These are phyloP conservation scores for Drosophila differens DNA, from an alignment of 2,888 invertebrate species.

Conservation along the genomic window DNA sequence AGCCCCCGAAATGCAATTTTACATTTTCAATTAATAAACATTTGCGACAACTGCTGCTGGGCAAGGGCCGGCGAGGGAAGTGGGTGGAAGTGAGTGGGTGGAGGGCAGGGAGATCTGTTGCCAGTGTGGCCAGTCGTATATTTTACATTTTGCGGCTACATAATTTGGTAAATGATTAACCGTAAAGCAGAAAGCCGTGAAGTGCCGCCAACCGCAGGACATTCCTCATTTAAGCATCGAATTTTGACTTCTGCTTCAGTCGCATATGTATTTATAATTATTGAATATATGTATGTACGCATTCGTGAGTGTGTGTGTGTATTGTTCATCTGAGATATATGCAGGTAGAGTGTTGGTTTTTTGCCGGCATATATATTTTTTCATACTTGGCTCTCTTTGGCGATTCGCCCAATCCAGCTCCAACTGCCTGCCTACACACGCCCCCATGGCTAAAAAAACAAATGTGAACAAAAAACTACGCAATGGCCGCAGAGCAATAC, in stretches of 20 bases:
- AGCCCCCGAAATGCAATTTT: constrained; percentile 72
- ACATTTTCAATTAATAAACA: constrained; percentile 80
- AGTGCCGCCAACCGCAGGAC: constrained; percentile 63
- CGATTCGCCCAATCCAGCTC: constrained; percentile 55
- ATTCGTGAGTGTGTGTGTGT: background rate
- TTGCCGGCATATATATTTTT: constrained; percentile 9
- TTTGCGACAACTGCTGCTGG: constrained; percentile 61
- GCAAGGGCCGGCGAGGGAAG: background rate
- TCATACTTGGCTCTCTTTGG: constrained; percentile 11
- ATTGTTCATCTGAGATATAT: constrained; percentile 17
- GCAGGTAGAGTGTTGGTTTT: constrained; percentile 18
- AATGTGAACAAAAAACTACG: constrained; percentile 72
- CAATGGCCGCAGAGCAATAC: constrained; percentile 70
- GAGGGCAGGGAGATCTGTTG: background rate
- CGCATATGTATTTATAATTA: constrained; percentile 52
- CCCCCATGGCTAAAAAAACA: constrained; percentile 77
- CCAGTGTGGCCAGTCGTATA: constrained; percentile 49
- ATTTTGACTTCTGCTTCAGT: constrained; percentile 19
- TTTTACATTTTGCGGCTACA: constrained; percentile 78
- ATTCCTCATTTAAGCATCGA: constrained; percentile 53
- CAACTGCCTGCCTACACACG: constrained; percentile 72
- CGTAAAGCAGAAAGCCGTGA: constrained; percentile 68
- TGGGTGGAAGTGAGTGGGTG: background rate
- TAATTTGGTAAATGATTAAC: constrained; percentile 81
- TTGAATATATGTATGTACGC: constrained; percentile 6